Conservation (phyloP, 30 jellyfish, hydroid and myxozoan genomes). For the Clytia hemisphaerica region DNA sequence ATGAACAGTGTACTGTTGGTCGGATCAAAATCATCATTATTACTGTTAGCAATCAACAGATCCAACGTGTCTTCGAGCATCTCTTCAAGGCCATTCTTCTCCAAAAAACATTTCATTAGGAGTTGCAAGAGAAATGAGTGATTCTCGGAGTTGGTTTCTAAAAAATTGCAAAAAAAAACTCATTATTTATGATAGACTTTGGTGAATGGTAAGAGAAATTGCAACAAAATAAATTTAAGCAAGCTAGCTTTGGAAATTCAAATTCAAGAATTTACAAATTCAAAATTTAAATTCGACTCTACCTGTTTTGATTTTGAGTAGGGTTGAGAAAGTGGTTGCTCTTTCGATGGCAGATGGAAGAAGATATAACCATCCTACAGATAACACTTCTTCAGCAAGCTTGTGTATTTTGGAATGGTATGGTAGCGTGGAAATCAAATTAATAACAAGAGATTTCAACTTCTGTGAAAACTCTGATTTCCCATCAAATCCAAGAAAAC, state of each 20-base stretch:
- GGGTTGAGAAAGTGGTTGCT: constrained; percentile 37
- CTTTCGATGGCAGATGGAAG: constrained; percentile 73
- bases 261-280: not conserved
- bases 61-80: constrained; percentile 49
- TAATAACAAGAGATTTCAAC: constrained; percentile 10
- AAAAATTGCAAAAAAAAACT: no score
- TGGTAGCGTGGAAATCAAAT: not conserved
- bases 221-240: no score
- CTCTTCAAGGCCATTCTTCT: constrained; percentile 62
- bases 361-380: constrained; percentile 71
- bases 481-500: constrained; percentile 22
- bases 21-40: not conserved
- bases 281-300: no score
- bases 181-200: no score
- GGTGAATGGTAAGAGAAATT: no score
- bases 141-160: constrained; percentile 13
- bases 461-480: not conserved
- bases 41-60: not conserved
- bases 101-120: constrained; percentile 46
- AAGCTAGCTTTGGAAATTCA: no score
- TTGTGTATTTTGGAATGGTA: not conserved
- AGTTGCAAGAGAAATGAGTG: constrained; percentile 43
- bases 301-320: constrained; percentile 5
- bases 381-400: constrained; percentile 28
- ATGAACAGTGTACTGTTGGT: not conserved